Conservation (phyloP, 2,888 invertebrate species). For the Eueremaeus valkanovi region DNA sequence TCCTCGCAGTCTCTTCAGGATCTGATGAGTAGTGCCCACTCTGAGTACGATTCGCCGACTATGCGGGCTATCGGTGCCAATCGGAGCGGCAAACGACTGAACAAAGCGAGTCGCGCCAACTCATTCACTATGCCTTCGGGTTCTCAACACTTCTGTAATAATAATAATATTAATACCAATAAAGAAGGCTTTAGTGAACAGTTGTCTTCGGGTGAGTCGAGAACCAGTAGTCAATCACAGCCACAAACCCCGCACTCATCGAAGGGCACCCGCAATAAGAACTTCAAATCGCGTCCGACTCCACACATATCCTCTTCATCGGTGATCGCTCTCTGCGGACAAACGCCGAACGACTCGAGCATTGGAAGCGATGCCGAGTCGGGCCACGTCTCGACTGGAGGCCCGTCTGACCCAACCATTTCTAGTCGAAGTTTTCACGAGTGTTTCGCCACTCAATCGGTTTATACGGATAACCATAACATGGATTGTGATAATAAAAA, state of each 20-base stretch:
- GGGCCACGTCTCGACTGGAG: no score
- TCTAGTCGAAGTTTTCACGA: conserved; percentile 13
- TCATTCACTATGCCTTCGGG: conserved; percentile 25
- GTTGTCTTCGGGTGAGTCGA: conserved; percentile 13
- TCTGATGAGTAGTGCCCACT: conserved; percentile 4
- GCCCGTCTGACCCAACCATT: not conserved
- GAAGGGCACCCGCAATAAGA: conserved; percentile 14
- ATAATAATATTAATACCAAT: conserved; percentile 1
- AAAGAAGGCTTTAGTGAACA: conserved; percentile 8
- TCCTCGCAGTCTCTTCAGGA: conserved; percentile 36
- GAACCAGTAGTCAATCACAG: conserved; percentile 13
- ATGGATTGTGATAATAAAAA: conserved; percentile 34
- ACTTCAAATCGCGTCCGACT: not conserved
- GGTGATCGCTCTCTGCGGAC: no score
- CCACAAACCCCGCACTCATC: not conserved
- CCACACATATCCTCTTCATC: not conserved
- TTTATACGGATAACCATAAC: conserved; percentile 20
- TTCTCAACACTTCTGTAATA: not conserved
- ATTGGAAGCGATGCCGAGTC: not conserved
- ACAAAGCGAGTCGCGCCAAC: conserved; percentile 36
- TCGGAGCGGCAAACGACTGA: conserved; percentile 13
- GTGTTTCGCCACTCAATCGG: conserved; percentile 14
- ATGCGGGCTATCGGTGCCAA: conserved; percentile 29
- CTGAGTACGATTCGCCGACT: not conserved
- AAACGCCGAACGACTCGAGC: not conserved